Evolutionary conservation across 2,888 invertebrate genomes (phyloP), one percentile per base, ranked within the genome.

Genomic region (Steinernema scapterisci): DNA sequence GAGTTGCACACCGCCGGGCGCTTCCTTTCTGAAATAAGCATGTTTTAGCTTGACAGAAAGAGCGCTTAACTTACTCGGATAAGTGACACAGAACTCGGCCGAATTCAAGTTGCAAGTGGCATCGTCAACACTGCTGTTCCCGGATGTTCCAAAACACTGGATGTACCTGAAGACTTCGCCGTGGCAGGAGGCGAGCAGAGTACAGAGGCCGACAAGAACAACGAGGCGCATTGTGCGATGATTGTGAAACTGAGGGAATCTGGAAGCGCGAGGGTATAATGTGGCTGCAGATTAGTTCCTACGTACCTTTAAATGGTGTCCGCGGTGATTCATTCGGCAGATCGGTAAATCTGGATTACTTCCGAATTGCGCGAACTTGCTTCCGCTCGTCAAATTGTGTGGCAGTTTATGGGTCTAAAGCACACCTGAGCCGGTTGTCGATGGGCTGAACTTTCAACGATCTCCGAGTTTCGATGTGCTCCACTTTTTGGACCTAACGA

Each of bases 71-170:
- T 19, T 25, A 63, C 63, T 27, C 3, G 63, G 63, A 63, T 63
- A 63, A 31, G 63, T 63, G 38, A 63, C 63, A 27, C 63, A 63
- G 19, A 63, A 63, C 9, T 63, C 31, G 25, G 63, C 63, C 31
- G 31, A 63, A 63, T 63, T 63, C 31, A 63, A 27, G 63, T 63
- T 63, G 63, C 63, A 63, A 23, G 27, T 16, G 21, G 19, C 21
- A 23, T n/a, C 21, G 1, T 52, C 52, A 9, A 5, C 52, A 16
- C 5, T 16, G 16, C 25, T 38, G 54, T 25, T 54, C 11, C 9
- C 16, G 16, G 63, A 21, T n/a, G 6, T 27, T 2, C 38, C 63
- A 31, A 63, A 63, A 16, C 63, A 63, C 31, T 63, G 63, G 63
- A 63, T 63, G 31, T 63, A 31, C 38, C 63, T 21, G 25, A 63